phyloP scores from a whole-genome alignment of 1,140 invertebrate species.

The Eubasilissa regina region DNA sequence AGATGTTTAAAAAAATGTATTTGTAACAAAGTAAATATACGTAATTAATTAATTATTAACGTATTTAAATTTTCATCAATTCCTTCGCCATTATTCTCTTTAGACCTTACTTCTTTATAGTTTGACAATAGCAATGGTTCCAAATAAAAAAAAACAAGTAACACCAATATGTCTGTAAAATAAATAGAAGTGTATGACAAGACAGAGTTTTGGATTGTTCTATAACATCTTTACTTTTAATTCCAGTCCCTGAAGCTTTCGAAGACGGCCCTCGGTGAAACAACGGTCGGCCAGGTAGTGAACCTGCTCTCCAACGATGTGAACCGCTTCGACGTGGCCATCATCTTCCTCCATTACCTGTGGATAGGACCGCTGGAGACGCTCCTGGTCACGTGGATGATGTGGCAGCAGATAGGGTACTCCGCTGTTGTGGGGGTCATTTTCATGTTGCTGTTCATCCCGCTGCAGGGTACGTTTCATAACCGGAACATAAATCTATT shows the following conservation, averaged over 20 bases:
- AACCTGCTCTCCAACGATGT: conserved; percentile 95
- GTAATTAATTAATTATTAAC: no score
- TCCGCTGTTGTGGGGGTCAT: conserved; percentile 85
- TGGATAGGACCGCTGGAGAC: conserved; percentile 89
- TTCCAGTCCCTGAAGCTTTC: conserved; percentile 78
- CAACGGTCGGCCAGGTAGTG: conserved; percentile 90
- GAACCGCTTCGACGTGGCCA: conserved; percentile 79
- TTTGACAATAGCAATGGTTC: no score
- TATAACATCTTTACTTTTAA: conserved; percentile 13
- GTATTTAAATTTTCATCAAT: no score
- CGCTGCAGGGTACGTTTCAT: conserved; percentile 80
- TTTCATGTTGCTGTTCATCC: conserved; percentile 86
- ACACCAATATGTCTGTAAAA: no score
- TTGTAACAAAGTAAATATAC: no score
- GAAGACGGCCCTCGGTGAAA: conserved; percentile 81
- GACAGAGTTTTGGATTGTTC: no score
- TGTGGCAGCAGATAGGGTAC: conserved; percentile 81
- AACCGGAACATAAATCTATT: background rate
- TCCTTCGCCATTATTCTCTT: no score
- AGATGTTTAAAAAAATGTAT: no score
- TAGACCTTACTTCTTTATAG: no score
- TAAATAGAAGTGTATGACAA: no score
- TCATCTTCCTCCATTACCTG: conserved; percentile 82
- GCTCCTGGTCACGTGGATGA: conserved; percentile 81
- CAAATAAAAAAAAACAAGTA: no score